Percentiles rank a stretch among this genome's conserved stretches.
phyloP scores from a whole-genome alignment of 1,140 invertebrate species.

The Drosophila persimilis region DNA sequence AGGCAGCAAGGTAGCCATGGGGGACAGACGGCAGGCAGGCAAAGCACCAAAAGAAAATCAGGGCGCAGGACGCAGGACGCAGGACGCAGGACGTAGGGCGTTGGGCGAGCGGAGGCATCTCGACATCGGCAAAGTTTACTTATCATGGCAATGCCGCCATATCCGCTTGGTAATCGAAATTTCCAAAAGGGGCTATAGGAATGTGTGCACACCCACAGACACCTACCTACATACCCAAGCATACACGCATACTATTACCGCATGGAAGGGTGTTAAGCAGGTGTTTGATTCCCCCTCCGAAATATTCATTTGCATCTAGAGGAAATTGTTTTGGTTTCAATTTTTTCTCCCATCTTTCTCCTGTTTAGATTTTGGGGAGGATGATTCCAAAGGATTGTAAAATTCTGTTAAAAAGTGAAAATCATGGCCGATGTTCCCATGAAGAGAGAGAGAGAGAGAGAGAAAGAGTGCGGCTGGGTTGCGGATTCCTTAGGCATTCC shows the following conservation, averaged over 20 bases:
- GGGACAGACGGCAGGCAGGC: neutral
- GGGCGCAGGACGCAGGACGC: neutral
- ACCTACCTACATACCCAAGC: slow-evolving; percentile 5
- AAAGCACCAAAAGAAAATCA: slow-evolving; percentile 4
- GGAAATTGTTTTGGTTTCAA: slow-evolving; percentile 54
- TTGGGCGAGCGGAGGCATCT: neutral
- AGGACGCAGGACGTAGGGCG: too few relatives aligned
- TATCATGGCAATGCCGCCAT: slow-evolving; percentile 56
- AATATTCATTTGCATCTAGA: slow-evolving; percentile 62
- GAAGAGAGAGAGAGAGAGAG: neutral
- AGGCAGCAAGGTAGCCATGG: neutral
- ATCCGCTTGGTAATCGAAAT: slow-evolving; percentile 74
- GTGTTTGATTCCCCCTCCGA: slow-evolving; percentile 30
- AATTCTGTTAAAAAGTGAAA: slow-evolving; percentile 39
- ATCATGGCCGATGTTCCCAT: slow-evolving; percentile 34
- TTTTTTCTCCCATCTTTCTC: slow-evolving; percentile 2
- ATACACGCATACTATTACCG: slow-evolving; percentile 3
- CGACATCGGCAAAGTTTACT: slow-evolving; percentile 37
- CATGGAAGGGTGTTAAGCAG: slow-evolving; percentile 41
- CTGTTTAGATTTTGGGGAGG: slow-evolving; percentile 18
- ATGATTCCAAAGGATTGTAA: slow-evolving; percentile 32
- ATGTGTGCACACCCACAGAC: slow-evolving; percentile 24
- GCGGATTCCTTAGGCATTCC: slow-evolving; percentile 6
- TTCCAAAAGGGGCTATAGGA: slow-evolving; percentile 42
- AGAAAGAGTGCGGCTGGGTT: too few relatives aligned